These are phyloP conservation scores for Macaca fascicularis DNA, from an alignment of 2,113 vertebrate genomes.

Conservation along the genomic window DNA sequence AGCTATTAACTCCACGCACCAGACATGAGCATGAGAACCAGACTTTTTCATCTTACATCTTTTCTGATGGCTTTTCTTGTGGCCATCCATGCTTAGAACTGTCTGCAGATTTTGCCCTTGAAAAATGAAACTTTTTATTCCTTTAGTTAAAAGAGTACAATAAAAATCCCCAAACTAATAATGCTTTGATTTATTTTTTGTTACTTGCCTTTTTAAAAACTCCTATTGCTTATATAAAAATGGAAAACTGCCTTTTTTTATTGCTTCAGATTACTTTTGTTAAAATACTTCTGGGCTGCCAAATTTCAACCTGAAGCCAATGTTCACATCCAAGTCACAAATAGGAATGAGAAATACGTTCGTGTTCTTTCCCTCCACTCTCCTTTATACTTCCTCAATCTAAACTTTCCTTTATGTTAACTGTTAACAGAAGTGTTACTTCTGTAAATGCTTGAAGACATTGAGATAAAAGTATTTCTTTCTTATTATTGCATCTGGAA, in stretches of 20 bases:
- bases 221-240: slow-evolving; percentile 72
- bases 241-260: slow-evolving; percentile 56
- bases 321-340: slow-evolving; percentile 26
- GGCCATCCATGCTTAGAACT: not conserved
- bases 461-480: not conserved
- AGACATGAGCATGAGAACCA: not conserved
- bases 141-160: slow-evolving; percentile 57
- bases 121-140: slow-evolving; percentile 54
- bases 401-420: not conserved
- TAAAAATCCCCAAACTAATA: slow-evolving; percentile 70
- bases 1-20: not conserved
- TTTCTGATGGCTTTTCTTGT: not conserved
- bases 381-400: not conserved
- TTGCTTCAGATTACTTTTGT: slow-evolving; percentile 60
- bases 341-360: not conserved
- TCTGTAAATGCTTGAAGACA: slow-evolving; percentile 9
- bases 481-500: not conserved
- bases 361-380: not conserved
- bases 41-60: not conserved
- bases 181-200: slow-evolving; percentile 65
- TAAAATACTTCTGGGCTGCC: slow-evolving; percentile 40
- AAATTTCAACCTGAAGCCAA: slow-evolving; percentile 47
- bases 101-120: slow-evolving; percentile 34
- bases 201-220: slow-evolving; percentile 55
- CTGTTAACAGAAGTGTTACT: not conserved